Evolutionary conservation across 2,888 invertebrate genomes (phyloP), one percentile per base, ranked within the genome.

Genomic region (Drosophila phalerata): DNA sequence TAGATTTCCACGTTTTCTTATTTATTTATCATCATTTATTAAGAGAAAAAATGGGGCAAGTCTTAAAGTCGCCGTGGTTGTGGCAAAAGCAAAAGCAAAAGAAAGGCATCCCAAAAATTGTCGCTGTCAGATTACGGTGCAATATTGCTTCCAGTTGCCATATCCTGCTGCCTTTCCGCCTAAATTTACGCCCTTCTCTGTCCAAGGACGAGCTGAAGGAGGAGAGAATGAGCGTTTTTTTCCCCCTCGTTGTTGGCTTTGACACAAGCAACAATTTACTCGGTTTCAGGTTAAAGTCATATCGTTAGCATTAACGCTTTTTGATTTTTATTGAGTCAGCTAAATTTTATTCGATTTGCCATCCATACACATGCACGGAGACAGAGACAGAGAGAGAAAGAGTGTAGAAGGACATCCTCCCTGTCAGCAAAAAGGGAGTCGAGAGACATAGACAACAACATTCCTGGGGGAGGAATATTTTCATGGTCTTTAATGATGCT

Each of bases 311-410:
- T 92, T 92, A 92, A 92, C 92, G 92, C 91, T 92, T 89, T 91
- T 91, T 92, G 92, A 92, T 92, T 92, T 92, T 91, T 91, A 92
- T 91, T 91, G 92, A 92, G 92, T 92, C 92, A 92, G 91, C 92
- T 86, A 86, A 91, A 91, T 91, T 92, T 90, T 91, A 91, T 91
- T 91, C 91, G 90, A 91, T 90, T 91, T 89, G 72, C 88, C 81
- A 74, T 77, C 73, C 77, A 73, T 66, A 73, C 76, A 82, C 62
- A 71, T 22, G 76, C 38, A 64, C 49, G 42, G 28, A 58, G 37
- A 58, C 22, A 42, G 45, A 62, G n/a, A 45, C 32, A 58, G 37
- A 58, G 28, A 42, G 45, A 62, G 25, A 58, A 32, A 58, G 28
- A 42, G 45, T 60, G 25, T 56, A 73, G 56, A 64, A 79, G 34